Evolutionary conservation across 2,888 invertebrate species (phyloP), one percentile per base, ranked within the genome.

Genomic region (Venusia cambrica): DNA sequence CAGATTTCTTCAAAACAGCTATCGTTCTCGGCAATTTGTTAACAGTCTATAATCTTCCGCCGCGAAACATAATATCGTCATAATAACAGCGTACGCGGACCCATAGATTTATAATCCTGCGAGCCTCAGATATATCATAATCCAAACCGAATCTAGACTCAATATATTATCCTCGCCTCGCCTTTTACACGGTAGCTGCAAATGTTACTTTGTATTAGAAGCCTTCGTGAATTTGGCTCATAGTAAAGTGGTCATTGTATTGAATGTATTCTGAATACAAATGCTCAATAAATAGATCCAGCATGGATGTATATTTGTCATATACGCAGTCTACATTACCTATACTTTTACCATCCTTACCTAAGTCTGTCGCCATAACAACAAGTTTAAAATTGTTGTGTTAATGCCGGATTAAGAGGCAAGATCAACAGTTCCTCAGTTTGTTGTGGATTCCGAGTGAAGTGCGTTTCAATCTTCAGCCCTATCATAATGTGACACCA

Each of bases 121-220:
- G 42, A 48, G 42, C 41, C 44, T 48, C 38, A 39, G 48, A 57
- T 64, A 60, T 60, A 62, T 65, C 58, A 62, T 61, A 62, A 58
- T 62, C 57, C 55, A 49, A 49, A 37, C 48, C 45, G 38, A 36
- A 56, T 58, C 60, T 59, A 52, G 53, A 29, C 42, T 48, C 57
- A 42, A 61, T 64, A 58, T 54, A 57, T 61, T 57, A 51, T 48
- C 35, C 29, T 18, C 39, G 43, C 47, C 46, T 39, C 45, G 47
- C 45, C 54, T 41, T 46, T 45, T 44, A 41, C 39, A 56, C 62
- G 35, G 60, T 58, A 62, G 62, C 54, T 28, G 35, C 37, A 28
- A 40, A 46, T 43, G 41, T 43, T 48, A 42, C 45, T 48, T 48
- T 51, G 43, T 48, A 45, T 50, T 47, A 49, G 44, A 47, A 42